phyloP scores from a whole-genome alignment of 2,888 invertebrate species.

The Eudasyphora cyanicolor region DNA sequence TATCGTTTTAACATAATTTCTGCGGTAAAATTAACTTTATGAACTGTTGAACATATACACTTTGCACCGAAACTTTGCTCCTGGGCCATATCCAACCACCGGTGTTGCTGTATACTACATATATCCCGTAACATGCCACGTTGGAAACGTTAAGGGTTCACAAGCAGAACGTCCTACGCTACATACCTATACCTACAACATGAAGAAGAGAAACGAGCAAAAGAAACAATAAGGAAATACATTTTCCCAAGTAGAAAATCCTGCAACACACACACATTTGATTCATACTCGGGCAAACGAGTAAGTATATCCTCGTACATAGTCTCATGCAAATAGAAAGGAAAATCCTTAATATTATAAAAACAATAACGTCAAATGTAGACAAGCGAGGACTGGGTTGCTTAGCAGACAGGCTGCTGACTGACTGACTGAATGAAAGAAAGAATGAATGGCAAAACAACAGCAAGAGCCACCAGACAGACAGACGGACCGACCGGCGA shows the following conservation, averaged over 20 bases:
- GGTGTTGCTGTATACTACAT: no score
- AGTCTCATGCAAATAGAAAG: slow-evolving; percentile 18
- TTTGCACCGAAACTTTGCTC: slow-evolving; percentile 28
- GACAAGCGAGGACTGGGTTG: slow-evolving; percentile 16
- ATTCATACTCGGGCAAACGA: background rate
- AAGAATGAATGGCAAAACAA: slow-evolving; percentile 26
- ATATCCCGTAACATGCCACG: background rate
- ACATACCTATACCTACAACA: background rate
- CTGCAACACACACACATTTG: background rate
- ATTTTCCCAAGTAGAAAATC: slow-evolving; percentile 15
- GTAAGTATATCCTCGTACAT: slow-evolving; percentile 8
- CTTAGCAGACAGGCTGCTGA: no score
- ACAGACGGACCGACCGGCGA: no score
- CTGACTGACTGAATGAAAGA: slow-evolving; percentile 26
- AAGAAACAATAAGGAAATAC: slow-evolving; percentile 47
- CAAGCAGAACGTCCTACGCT: background rate
- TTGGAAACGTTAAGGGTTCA: slow-evolving; percentile 34
- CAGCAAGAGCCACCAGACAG: background rate
- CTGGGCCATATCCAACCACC: background rate
- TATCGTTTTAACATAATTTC: slow-evolving; percentile 77
- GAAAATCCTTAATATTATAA: slow-evolving; percentile 44
- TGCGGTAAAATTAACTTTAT: slow-evolving; percentile 77
- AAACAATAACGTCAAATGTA: slow-evolving; percentile 47
- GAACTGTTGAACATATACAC: slow-evolving; percentile 74
- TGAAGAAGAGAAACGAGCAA: background rate